Base-by-base conservation (phyloP, 2,888 invertebrate genomes). In the Drosophila falleni region DNA sequence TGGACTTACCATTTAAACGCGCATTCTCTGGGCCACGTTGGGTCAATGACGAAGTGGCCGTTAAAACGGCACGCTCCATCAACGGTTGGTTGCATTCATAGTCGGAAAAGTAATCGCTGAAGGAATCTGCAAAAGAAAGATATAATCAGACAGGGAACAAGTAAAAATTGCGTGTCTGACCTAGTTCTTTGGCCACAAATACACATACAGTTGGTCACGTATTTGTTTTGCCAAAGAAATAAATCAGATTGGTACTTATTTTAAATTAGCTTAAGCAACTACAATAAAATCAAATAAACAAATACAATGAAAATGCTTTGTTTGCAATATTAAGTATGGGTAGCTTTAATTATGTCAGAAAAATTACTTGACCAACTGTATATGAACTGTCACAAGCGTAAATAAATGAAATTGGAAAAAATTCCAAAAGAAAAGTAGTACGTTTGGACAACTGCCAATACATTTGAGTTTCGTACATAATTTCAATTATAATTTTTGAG, bases 11-110 rank as follows among this genome's bases (percentile, higher is more conserved):
- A 94, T 97, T 95, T 86, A 98, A 94, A 90, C 95, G 94, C 39
- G 97, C 97, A 94, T 97, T 96, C 71, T 96, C 95, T n/a, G 98
- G 96, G 68, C 97, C 97, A 91, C 97, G 94, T 83, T 97, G 97
- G 54, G 95, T 94, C 68, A 97, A 93, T 80, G 95, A 96, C 16
- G 97, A 97, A 44, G 97, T 97, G 31, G 97, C 97, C 72, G 94
- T 95, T 76, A 98, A 92, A 71, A 94, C 95, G 71, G 97, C 95
- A 85, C 93, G 94, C 19, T 95, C 95, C 90, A 97, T 93, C 66
- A 98, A 93, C 10, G 97, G 96, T 85, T 95, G 94, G 91, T 96
- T 97, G 92, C 97, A 97, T 93, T 97, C 97, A 91, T 95, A 95
- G 86, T 95, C 94, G 64, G 92, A 89, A 72, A 92, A 92, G 73